These are phyloP conservation scores for Leucoma salicis DNA, from an alignment of 2,888 invertebrate genomes.

Conservation along the genomic window DNA sequence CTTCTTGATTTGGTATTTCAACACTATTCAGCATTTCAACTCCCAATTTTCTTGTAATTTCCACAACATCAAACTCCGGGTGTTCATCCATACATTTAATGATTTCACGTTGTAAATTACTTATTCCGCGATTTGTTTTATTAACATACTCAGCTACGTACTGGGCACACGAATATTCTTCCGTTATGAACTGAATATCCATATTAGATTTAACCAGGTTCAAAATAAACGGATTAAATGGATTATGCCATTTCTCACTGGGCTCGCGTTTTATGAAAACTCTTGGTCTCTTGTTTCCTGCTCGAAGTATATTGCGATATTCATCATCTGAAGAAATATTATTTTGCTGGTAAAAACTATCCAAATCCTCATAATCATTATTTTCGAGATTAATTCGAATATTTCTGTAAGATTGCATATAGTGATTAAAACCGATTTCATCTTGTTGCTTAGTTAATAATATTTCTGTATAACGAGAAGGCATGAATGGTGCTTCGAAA, in stretches of 20 bases:
- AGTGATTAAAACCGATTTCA: neutral
- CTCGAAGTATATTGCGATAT: slow-evolving; percentile 25
- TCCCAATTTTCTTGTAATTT: slow-evolving; percentile 26
- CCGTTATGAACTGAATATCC: slow-evolving; percentile 51
- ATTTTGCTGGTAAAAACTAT: neutral
- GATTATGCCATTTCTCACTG: slow-evolving; percentile 38
- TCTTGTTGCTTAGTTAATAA: neutral
- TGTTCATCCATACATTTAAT: slow-evolving; percentile 38
- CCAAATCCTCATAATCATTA: neutral
- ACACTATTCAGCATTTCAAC: slow-evolving; percentile 20
- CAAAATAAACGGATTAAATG: slow-evolving; percentile 48
- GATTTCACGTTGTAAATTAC: slow-evolving; percentile 46
- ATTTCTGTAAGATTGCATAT: neutral
- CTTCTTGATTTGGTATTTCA: slow-evolving; percentile 39
- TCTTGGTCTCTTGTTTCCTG: slow-evolving; percentile 38
- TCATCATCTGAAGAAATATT: slow-evolving; percentile 9
- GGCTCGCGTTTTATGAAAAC: slow-evolving; percentile 16
- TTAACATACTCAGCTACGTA: slow-evolving; percentile 57
- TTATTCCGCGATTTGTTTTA: slow-evolving; percentile 48
- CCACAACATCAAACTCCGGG: slow-evolving; percentile 33
- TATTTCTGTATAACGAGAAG: slow-evolving; percentile 6
- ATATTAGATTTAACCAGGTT: slow-evolving; percentile 39
- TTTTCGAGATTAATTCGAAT: neutral
- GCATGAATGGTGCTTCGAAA: slow-evolving; percentile 45
- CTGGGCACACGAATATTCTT: slow-evolving; percentile 55